phyloP scores from a whole-genome alignment of 2,888 invertebrate species.

The Panopea generosa region DNA sequence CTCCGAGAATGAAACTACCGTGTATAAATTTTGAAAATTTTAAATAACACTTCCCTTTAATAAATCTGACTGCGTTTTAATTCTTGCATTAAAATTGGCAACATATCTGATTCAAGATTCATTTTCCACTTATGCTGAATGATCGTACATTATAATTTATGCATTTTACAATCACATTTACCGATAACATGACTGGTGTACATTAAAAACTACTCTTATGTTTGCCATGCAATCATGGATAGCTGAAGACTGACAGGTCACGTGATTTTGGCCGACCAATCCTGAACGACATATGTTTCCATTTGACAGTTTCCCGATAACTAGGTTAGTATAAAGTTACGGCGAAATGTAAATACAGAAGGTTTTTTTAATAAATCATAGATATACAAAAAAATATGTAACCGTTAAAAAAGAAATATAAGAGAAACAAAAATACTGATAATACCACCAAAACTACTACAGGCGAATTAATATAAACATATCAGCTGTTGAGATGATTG shows the following conservation, averaged over 20 bases:
- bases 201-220: constrained; percentile 68
- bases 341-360: constrained; percentile 6
- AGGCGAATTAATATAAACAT: too few species aligned
- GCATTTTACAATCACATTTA: constrained; percentile 62
- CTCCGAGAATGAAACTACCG: background rate
- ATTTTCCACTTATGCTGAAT: constrained; percentile 20
- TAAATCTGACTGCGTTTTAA: constrained; percentile 2
- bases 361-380: constrained; percentile 17
- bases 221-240: constrained; percentile 54
- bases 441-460: background rate
- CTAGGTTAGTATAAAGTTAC: constrained; percentile 33
- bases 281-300: constrained; percentile 60
- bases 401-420: constrained; percentile 3
- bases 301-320: constrained; percentile 69
- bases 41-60: too few species aligned
- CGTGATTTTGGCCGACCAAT: constrained; percentile 69
- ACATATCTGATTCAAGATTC: constrained; percentile 27
- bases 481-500: too few species aligned
- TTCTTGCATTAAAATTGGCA: constrained; percentile 21
- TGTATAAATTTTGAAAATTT: too few species aligned
- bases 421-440: too few species aligned
- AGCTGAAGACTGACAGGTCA: constrained; percentile 69
- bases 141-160: constrained; percentile 50
- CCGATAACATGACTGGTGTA: constrained; percentile 52
- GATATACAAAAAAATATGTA: background rate